Evolutionary conservation across 2,888 invertebrate species (phyloP), one percentile per base, ranked within the genome.

Genomic region (Chrysolina oricalcia): DNA sequence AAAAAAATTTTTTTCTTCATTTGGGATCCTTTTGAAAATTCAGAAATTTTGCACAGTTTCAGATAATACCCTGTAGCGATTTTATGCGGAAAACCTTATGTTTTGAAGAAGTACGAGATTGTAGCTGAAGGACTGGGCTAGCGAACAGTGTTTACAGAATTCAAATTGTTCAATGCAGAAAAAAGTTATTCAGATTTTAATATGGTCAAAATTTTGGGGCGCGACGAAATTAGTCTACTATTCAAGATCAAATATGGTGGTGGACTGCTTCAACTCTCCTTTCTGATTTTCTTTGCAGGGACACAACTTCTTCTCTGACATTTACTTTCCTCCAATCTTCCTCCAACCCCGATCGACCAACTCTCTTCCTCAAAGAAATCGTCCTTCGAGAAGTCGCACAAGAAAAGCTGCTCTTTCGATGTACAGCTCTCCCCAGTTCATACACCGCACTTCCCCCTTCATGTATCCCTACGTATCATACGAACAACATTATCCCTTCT

Each of bases 301-400:
- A 89, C 91, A 92, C 91, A 93, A 93, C 91, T 92, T 93, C 91
- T 93, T 93, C 91, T 93, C 94, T 91, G 93, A 94, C 90, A 91
- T 93, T 88, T 94, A 93, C 90, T 92, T 93, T 85, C 93, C 93
- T 77, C 78, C 83, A 13, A 76, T 81, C 43, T 75, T 81, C 78
- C 75, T 82, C 70, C 84, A 82, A 82, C 83, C 84, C 15, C 83
- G 80, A 76, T 81, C 80, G 69, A 85, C 86, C 64, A 85, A 83
- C 72, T 88, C 88, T 72, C 81, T 88, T 46, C 88, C 88, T 1
- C 84, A 83, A 75, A 86, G 84, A 53, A 88, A 85, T 84, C 88
- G 87, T 86, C 89, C 80, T 48, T 83, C 81, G 69, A 83, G 85
- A 77, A 83, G 83, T 73, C 82, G 84, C 75, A 81, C 80, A 35